Evolutionary conservation across 23 tunicate species (phyloP), one percentile per base, ranked within the genome.

Genomic region (Botrylloides violaceus): DNA sequence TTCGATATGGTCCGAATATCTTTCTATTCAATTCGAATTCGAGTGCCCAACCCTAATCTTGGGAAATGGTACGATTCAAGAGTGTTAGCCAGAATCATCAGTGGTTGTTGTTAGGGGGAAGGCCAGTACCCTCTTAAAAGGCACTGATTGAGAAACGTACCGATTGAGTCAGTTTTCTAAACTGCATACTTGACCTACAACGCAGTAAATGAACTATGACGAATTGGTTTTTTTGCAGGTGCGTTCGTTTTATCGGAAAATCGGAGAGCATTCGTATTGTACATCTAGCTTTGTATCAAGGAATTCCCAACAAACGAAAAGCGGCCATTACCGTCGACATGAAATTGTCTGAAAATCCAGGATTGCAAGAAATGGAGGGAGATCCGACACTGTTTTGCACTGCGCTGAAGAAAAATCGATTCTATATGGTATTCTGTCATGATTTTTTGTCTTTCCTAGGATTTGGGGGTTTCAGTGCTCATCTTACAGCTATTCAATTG

Each of bases 261-360:
- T 70, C 80, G 25, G 96, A 88, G 77, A 82, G 72, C 73, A 66
- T 88, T 32, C 79, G 96, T 2, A 50, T 88, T 50, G 82, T 88
- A 22, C 48, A 73, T 55, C 63, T 88, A n/a, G 77, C 96, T 4
- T 76, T 88, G 88, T 75, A 73, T 37, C 96, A 88, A 68, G 81
- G 96, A 28, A 48, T 75, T 0, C 20, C 59, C 1, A 75, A 65
- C 32, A 81, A 81, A 15, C 47, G 76, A 1, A 77, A 83, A 38
- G 88, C 89, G 2, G 79, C 88, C 31, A 19, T 94, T 9, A 94
- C 92, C 4, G 71, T 81, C 29, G 98, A 94, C 47, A 94, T 94
- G 98, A 81, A 81, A 61, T 81, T 94, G 1, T 82, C 98, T 20
- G 88, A 81, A 27, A 94, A 94, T 72, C 98, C 98, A 26, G 84